Evolutionary conservation across 2,888 invertebrate genomes (phyloP).

Genomic region (Campoplex nolae): DNA sequence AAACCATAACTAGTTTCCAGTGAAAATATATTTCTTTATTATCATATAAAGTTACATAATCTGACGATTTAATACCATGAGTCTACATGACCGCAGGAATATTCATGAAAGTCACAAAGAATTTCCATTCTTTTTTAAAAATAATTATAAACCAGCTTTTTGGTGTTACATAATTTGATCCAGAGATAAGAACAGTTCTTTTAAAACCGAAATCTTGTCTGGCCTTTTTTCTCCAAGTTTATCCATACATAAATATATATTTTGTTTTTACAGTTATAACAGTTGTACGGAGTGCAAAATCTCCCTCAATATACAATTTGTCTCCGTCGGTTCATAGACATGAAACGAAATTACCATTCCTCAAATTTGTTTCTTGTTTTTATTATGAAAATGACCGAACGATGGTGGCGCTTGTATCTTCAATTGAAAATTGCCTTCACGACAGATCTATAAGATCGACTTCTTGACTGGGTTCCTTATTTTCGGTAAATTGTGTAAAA

Average conservation of each 20-base stretch:
- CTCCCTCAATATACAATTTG: not conserved
- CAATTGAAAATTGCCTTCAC: conserved; percentile 1
- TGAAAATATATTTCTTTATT: not conserved
- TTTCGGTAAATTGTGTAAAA: conserved; percentile 69
- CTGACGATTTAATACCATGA: not conserved
- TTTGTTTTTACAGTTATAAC: not conserved
- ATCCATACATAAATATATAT: not conserved
- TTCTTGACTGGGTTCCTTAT: conserved; percentile 48
- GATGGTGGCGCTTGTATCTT: not conserved
- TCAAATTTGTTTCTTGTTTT: not conserved
- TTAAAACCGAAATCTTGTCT: not conserved
- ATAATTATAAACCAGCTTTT: not conserved
- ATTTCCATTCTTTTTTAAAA: not conserved
- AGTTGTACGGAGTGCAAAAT: not conserved
- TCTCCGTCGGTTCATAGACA: not conserved
- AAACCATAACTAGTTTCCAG: not conserved
- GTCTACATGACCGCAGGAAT: not conserved
- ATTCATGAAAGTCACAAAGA: not conserved
- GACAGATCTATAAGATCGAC: conserved; percentile 61
- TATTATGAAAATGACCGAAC: not conserved
- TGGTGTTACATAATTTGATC: not conserved
- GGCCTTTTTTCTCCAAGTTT: not conserved
- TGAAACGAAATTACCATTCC: not conserved
- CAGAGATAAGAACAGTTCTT: not conserved
- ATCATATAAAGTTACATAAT: not conserved